Conservation (phyloP, 2,113 vertebrate species). For the Vulpes ferrilata region DNA sequence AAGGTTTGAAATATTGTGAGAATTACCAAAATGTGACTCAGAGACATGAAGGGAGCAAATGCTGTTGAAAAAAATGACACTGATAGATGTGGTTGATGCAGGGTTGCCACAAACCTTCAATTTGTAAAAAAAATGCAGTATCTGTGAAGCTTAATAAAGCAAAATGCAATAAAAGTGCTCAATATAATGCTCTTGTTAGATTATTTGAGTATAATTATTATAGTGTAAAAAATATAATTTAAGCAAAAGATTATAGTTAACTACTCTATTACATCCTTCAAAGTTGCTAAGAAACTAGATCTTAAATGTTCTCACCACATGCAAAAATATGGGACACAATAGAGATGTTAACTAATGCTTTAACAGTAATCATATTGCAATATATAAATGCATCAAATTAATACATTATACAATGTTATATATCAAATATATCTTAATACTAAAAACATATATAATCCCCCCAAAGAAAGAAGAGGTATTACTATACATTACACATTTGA, state of each 20-base stretch:
- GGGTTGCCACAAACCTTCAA: background rate
- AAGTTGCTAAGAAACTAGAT: slow-evolving; percentile 32
- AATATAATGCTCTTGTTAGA: background rate
- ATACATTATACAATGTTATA: background rate
- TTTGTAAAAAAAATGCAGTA: background rate
- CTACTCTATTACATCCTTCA: background rate
- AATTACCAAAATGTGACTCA: background rate
- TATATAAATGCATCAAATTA: background rate
- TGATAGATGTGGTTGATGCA: background rate
- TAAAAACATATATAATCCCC: background rate
- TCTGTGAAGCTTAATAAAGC: background rate
- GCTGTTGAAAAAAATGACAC: background rate
- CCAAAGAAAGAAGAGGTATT: background rate
- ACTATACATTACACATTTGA: background rate
- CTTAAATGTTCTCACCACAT: background rate
- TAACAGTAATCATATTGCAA: background rate
- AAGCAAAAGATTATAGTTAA: background rate
- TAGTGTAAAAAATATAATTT: background rate
- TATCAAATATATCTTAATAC: background rate
- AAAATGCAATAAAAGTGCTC: background rate
- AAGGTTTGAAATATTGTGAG: background rate
- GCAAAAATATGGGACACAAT: background rate
- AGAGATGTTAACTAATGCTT: background rate
- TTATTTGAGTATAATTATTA: background rate
- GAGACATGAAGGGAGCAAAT: background rate